Percentiles rank a stretch among this genome's conserved stretches.
phyloP scores from a whole-genome alignment of 2,888 invertebrate species.

The Imbricaverruca yamaguchii region DNA sequence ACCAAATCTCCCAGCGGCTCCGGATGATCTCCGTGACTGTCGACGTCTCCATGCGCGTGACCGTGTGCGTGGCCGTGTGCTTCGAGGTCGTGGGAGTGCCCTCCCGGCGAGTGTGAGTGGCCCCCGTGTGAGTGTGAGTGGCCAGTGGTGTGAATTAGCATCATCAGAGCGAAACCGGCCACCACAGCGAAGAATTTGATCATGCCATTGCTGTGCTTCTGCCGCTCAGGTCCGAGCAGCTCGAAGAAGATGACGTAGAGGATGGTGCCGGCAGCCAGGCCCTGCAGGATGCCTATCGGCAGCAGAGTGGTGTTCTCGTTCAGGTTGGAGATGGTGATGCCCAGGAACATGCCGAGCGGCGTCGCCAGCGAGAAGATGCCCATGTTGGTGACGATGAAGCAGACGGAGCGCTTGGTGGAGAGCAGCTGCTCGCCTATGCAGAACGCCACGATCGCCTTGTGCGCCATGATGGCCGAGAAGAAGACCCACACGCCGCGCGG shows the following conservation, averaged over 20 bases:
- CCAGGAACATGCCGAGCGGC: slow-evolving; percentile 58
- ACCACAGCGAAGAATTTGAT: slow-evolving; percentile 29
- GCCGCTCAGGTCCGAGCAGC: slow-evolving; percentile 34
- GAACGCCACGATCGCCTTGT: slow-evolving; percentile 78
- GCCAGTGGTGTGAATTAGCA: slow-evolving; percentile 24
- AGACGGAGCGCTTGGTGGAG: slow-evolving; percentile 48
- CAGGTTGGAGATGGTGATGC: slow-evolving; percentile 47
- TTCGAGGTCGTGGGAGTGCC: not conserved
- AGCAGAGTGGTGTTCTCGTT: slow-evolving; percentile 20
- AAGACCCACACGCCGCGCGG: slow-evolving; percentile 73
- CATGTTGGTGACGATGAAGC: slow-evolving; percentile 50
- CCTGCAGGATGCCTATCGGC: slow-evolving; percentile 50
- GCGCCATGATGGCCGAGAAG: slow-evolving; percentile 73
- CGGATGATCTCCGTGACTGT: too few species aligned
- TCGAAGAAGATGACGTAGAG: slow-evolving; percentile 94
- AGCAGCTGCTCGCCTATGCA: slow-evolving; percentile 78
- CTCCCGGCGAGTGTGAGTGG: not conserved
- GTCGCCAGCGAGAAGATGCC: slow-evolving; percentile 58
- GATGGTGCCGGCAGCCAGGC: slow-evolving; percentile 83
- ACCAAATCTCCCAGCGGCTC: too few species aligned
- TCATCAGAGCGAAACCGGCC: slow-evolving; percentile 30
- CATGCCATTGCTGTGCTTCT: slow-evolving; percentile 27
- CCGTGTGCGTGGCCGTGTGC: too few species aligned
- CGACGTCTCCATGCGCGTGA: too few species aligned
- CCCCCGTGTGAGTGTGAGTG: not conserved